These are phyloP conservation scores for Anguilla obscura DNA, from an alignment of 2,797 vertebrate genomes.

Conservation along the genomic window DNA sequence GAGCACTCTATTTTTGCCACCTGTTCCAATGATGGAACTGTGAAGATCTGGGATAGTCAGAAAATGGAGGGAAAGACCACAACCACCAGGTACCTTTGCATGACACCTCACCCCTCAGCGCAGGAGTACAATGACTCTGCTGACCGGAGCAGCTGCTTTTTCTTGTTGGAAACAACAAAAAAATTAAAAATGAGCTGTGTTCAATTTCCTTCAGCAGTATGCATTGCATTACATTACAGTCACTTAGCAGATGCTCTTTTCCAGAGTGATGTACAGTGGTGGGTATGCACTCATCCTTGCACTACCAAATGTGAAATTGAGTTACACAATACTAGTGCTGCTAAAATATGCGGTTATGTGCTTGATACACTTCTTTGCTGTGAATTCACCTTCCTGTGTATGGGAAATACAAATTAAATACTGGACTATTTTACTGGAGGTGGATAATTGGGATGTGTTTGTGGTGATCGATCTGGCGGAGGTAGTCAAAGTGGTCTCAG, in stretches of 20 bases:
- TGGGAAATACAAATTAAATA: background rate
- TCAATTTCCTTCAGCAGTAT: too few species aligned
- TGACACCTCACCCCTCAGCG: background rate
- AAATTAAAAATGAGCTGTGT: too few species aligned
- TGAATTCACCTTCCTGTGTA: background rate
- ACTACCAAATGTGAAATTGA: too few species aligned
- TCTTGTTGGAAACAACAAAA: background rate
- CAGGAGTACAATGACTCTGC: background rate
- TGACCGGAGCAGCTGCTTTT: background rate
- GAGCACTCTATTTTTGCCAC: slow-evolving; percentile 96
- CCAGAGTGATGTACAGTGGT: too few species aligned
- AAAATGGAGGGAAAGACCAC: slow-evolving; percentile 99
- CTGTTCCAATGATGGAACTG: slow-evolving; percentile 93
- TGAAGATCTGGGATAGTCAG: slow-evolving; percentile 98
- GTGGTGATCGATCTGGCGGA: background rate
- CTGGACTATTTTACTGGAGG: background rate
- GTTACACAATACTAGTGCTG: background rate
- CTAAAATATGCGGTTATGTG: background rate
- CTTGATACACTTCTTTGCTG: background rate
- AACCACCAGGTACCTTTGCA: slow-evolving; percentile 82
- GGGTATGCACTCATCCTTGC: too few species aligned
- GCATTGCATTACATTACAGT: too few species aligned
- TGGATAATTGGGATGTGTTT: background rate
- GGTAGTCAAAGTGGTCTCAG: background rate
- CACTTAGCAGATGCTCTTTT: too few species aligned